Conservation (phyloP, 2,797 vertebrate genomes). For the Alauda arvensis region DNA sequence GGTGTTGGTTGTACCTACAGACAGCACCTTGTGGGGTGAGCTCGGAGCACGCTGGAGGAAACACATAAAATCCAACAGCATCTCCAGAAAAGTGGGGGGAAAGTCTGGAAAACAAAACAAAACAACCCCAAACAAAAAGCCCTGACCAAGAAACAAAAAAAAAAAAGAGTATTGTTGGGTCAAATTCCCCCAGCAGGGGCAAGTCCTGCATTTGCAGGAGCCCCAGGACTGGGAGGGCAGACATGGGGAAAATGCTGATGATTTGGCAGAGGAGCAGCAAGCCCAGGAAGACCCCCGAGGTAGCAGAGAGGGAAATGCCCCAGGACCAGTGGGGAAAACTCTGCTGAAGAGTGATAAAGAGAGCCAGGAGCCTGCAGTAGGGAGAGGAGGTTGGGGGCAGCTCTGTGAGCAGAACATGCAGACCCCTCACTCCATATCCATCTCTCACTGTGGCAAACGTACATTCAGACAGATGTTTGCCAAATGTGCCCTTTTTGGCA, state of each 20-base stretch:
- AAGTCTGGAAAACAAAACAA: neutral
- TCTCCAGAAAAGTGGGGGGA: neutral
- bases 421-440: accelerated
- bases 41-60: neutral
- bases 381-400: neutral
- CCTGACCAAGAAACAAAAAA: neutral
- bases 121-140: neutral
- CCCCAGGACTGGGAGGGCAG: neutral
- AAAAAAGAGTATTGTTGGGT: neutral
- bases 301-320: neutral
- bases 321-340: neutral
- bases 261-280: neutral
- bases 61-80: neutral
- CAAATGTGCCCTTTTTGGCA: neutral
- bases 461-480: neutral
- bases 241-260: neutral
- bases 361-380: neutral
- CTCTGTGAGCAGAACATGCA: neutral
- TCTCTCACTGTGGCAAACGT: neutral
- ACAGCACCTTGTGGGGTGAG: neutral
- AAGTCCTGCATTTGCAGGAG: neutral
- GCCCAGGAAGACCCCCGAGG: neutral
- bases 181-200: neutral
- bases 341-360: neutral
- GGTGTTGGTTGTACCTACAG: neutral